Percentiles rank a stretch among this genome's conserved stretches.
phyloP scores from a whole-genome alignment of 2,888 invertebrate species.

The Parascotia fuliginaria region DNA sequence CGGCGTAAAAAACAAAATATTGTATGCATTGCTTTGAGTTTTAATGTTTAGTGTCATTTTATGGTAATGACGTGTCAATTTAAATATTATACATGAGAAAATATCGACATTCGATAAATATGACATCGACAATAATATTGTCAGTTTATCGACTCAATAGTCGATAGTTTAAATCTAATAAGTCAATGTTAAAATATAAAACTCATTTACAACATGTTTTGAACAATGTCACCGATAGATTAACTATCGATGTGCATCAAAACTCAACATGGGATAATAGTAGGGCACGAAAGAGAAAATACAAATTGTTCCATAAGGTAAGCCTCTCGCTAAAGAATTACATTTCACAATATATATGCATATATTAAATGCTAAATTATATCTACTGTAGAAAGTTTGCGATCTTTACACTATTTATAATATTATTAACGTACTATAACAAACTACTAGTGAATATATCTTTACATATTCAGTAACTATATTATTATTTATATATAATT shows the following conservation, averaged over 20 bases:
- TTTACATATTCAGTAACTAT: slow-evolving; percentile 50
- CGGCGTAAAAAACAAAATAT: slow-evolving; percentile 8
- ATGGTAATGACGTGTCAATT: slow-evolving; percentile 32
- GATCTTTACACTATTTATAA: slow-evolving; percentile 61
- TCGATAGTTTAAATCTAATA: slow-evolving; percentile 9
- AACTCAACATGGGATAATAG: slow-evolving; percentile 18
- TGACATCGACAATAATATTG: slow-evolving; percentile 24
- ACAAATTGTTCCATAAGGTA: slow-evolving; percentile 50
- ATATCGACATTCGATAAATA: slow-evolving; percentile 29
- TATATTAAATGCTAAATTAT: slow-evolving; percentile 70
- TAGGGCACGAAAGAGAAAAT: slow-evolving; percentile 33
- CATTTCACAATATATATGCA: slow-evolving; percentile 40
- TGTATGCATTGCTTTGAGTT: slow-evolving; percentile 20
- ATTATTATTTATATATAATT: slow-evolving; percentile 47
- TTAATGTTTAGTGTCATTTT: slow-evolving; percentile 24
- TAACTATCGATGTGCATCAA: slow-evolving; percentile 9
- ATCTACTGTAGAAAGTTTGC: slow-evolving; percentile 60
- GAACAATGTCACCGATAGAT: background rate
- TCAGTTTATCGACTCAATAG: slow-evolving; percentile 19
- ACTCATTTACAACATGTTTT: slow-evolving; percentile 8
- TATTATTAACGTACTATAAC: slow-evolving; percentile 47
- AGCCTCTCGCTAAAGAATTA: slow-evolving; percentile 71
- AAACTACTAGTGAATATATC: slow-evolving; percentile 49
- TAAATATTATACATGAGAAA: slow-evolving; percentile 18
- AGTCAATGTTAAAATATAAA: slow-evolving; percentile 18